These are phyloP conservation scores for Setipinna tenuifilis DNA, from an alignment of 2,797 vertebrate genomes.

Conservation along the genomic window DNA sequence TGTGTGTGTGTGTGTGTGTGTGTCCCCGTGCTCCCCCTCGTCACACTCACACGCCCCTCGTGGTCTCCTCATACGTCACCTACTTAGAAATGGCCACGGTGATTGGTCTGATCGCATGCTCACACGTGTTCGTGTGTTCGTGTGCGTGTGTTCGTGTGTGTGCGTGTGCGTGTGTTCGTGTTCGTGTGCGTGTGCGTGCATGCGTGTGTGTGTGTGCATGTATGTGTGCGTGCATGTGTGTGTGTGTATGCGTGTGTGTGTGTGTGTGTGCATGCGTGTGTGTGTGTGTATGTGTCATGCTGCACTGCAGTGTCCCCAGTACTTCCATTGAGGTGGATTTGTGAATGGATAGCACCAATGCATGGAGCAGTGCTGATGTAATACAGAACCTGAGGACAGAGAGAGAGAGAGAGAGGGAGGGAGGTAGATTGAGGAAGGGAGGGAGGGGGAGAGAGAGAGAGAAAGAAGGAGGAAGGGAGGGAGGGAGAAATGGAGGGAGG, in stretches of 20 bases:
- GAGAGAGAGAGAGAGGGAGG: background rate
- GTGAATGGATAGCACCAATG: background rate
- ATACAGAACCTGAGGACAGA: background rate
- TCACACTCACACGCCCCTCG: background rate
- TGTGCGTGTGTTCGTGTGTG: no score
- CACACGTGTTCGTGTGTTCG: no score
- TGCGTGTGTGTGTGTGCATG: background rate
- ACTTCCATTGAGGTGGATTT: conserved; percentile 5
- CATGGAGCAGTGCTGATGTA: background rate
- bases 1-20: conserved; percentile 12
- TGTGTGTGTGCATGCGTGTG: background rate
- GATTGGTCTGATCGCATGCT: background rate
- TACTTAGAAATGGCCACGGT: background rate
- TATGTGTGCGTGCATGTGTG: background rate
- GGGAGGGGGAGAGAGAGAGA: background rate
- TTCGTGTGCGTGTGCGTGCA: background rate
- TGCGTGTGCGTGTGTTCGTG: background rate
- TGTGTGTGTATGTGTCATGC: background rate
- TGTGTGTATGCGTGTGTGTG: background rate
- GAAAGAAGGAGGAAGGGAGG: background rate
- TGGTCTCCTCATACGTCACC: background rate
- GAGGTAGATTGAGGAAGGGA: background rate
- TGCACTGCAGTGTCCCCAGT: conserved; percentile 10
- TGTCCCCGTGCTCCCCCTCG: background rate
- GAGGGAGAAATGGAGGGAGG: no score